These are phyloP conservation scores for Passer montanus DNA, from an alignment of 2,113 vertebrate species.

Conservation along the genomic window DNA sequence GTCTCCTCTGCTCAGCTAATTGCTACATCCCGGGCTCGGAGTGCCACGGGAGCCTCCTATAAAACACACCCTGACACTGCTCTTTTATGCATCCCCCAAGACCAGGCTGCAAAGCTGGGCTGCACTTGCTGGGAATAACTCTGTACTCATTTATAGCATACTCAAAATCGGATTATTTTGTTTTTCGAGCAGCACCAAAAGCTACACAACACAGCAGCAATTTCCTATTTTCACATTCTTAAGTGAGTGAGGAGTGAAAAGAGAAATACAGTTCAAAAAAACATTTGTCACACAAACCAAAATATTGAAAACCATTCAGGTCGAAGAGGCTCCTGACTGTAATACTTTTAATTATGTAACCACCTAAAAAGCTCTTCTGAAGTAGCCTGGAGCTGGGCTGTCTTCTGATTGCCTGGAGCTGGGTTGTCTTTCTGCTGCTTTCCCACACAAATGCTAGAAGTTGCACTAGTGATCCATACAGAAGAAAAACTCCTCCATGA, in stretches of 20 bases:
- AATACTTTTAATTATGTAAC: neutral
- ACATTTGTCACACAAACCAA: neutral
- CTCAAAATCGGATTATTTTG: neutral
- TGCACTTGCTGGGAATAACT: neutral
- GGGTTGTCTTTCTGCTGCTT: neutral
- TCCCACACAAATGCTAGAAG: neutral
- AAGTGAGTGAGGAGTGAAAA: neutral
- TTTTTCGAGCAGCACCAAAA: neutral
- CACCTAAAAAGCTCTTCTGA: neutral
- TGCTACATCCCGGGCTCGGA: neutral
- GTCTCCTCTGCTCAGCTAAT: slow-evolving; percentile 51
- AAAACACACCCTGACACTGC: slow-evolving; percentile 54
- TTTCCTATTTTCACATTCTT: neutral
- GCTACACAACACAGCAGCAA: neutral
- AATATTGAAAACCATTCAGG: neutral
- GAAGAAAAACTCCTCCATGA: neutral
- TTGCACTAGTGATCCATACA: neutral
- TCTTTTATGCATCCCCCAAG: slow-evolving; percentile 50
- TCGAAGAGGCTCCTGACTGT: neutral
- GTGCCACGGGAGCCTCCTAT: slow-evolving; percentile 28
- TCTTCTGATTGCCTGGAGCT: neutral
- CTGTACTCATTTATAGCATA: neutral
- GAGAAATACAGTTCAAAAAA: neutral
- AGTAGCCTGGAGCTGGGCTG: neutral
- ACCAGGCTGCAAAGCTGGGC: neutral